These are phyloP conservation scores for Dreissena rostriformis DNA, from an alignment of 1,140 invertebrate genomes.

Conservation along the genomic window DNA sequence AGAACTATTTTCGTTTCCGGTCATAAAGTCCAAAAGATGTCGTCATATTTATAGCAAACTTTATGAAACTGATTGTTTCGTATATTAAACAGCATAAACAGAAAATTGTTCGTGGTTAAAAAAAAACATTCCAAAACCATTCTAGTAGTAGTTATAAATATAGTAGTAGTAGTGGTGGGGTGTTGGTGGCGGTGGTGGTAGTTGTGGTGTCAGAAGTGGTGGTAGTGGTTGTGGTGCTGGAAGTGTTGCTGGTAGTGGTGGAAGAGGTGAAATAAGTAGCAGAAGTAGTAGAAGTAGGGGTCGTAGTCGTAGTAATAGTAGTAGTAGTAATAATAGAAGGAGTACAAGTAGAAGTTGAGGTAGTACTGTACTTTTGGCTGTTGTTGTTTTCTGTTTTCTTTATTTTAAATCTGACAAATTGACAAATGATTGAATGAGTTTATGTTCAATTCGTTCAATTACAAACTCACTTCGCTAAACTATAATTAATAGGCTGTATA, in stretches of 20 bases:
- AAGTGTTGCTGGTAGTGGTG: not conserved
- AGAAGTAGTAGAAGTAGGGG: not conserved
- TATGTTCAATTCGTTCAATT: too few relatives aligned
- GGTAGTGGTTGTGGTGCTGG: not conserved
- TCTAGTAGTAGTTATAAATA: not conserved
- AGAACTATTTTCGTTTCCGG: too few relatives aligned
- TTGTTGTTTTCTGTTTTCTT: not conserved
- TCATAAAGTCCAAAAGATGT: too few relatives aligned
- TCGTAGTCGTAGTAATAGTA: not conserved
- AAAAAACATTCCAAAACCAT: not conserved
- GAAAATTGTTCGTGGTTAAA: too few relatives aligned
- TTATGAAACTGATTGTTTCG: too few relatives aligned
- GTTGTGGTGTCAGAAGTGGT: not conserved
- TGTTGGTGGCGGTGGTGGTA: too few relatives aligned
- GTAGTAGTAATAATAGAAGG: not conserved
- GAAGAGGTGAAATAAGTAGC: not conserved
- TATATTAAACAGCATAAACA: too few relatives aligned
- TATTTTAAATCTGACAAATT: too few relatives aligned
- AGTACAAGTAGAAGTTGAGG: not conserved
- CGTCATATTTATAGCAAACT: too few relatives aligned
- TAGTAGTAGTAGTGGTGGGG: slow-evolving; percentile 1
- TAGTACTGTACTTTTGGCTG: not conserved
- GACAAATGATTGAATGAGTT: too few relatives aligned
- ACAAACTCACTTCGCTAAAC: too few relatives aligned
- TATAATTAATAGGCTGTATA: too few relatives aligned